Evolutionary conservation across 2,888 invertebrate genomes (phyloP), one percentile per base, ranked within the genome.

Genomic region (Diarsia mendica): DNA sequence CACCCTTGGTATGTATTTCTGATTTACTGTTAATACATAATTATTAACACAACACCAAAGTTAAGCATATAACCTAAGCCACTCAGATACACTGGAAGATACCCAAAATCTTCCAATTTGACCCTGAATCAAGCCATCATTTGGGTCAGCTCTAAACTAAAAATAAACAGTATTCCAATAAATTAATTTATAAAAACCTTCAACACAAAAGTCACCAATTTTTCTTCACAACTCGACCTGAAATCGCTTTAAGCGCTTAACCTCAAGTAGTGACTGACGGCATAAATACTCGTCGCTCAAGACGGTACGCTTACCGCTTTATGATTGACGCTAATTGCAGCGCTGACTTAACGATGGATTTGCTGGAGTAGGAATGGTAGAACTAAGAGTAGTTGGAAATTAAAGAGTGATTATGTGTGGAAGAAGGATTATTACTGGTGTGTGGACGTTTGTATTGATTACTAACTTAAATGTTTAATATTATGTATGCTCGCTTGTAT

Each of bases 281-380:
- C 82, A 86, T 82, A 82, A 60, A 82, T 80, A 79, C 74, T 84
- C 80, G 74, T 83, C 78, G 85, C 88, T 87, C 67, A 72, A 78
- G 78, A 71, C 68, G 66, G 68, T 61, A 66, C 74, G 77, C 77
- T 80, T 82, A 79, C 75, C 79, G 85, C 84, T 83, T 83, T 87
- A 89, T 90, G 89, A 91, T 87, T 87, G 90, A 88, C 91, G 90
- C 86, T 92, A 91, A 92, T 92, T 91, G 89, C 92, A 72, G 77
- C 83, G 80, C 88, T 88, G 70, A 70, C 74, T 80, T 79, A 79
- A 78, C 79, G 69, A 75, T 61, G 80, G 76, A 85, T 87, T 86
- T 86, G 71, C 76, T 80, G n/a, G 18, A 53, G 70, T 13, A 11
- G 53, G n/a, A 79, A 44, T 66, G 58, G n/a, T 53, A 3, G 46